Base-by-base conservation (phyloP, 2,888 invertebrate genomes). In the Drosophila fungiperda region DNA sequence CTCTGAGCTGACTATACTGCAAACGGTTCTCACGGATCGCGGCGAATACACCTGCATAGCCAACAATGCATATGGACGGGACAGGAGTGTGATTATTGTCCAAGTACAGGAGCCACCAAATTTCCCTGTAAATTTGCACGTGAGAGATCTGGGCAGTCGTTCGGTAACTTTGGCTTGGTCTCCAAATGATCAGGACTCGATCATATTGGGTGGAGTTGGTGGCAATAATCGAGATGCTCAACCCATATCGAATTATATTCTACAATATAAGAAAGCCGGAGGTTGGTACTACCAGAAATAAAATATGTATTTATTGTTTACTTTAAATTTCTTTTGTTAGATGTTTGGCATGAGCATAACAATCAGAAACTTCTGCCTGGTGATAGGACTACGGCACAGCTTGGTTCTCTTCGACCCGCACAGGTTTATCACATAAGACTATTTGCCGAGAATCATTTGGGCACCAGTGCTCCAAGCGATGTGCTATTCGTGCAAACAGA, bases 31-130 rank as follows among this genome's bases (percentile, higher is more conserved):
- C 26, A 92, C 93, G 23, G 94, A 94, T 82, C 93, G 95, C 11
- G 94, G 94, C 4, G 95, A 95, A 85, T 95, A 95, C 89, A 94
- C 94, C 2, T 96, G 96, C 87, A 93, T 94, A 35, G 95, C 95
- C 4, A 94, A 94, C 69, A 96, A 96, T 91, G 93, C 94, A 1
- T 95, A 94, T 89, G 96, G 95, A 1, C 94, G 94, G 65, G 95
- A 95, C 80, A 93, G 94, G 91, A 92, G 91, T 5, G 89, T 87
- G 3, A 91, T 94, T 73, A 92, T 94, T 76, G 86, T 94, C 20
- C 93, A 94, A 73, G 93, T 94, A 11, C 93, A 94, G 92, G 95
- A 95, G 77, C 94, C 94, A n/a, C 95, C 95, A 2, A 95, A 95
- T 84, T 94, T 95, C 57, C 95, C 95, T 2, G 93, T 94, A 1